Base-by-base conservation (phyloP, 2,888 invertebrate genomes). In the Timema cristinae region DNA sequence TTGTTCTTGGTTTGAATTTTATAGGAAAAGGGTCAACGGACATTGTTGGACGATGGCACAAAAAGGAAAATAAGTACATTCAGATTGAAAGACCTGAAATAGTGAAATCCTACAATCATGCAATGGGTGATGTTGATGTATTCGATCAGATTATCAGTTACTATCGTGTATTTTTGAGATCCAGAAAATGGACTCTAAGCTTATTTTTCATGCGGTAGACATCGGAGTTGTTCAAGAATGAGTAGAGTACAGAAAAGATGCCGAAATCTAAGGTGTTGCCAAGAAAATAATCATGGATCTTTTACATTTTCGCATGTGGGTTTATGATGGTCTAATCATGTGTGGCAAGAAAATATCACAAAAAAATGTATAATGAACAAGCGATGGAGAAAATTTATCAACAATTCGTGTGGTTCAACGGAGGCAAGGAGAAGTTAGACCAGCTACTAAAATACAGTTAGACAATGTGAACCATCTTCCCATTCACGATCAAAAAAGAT, bases 21-120 rank as follows among this genome's bases (percentile, higher is more conserved):
- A 48, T 49, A 10, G 67, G 67, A 8, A 67, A 9, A 2, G 67
- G 49, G 9, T 49, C 11, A 8, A 48, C n/a, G 16, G 67, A 48
- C 49, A 48, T 49, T 11, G 67, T 56, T 59, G 48, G 73, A 73
- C n/a, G 73, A 69, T n/a, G 74, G 74, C 11, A 75, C 75, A 50
- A 72, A 68, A 72, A 73, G 47, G 69, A 72, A 11, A 75, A 76
- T 56, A 67, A 75, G 59, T 77, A 77, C 72, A 73, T 76, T 47
- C 69, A 76, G 32, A 73, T 79, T 10, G 72, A 68, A 59, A 63
- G 76, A 54, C 78, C 78, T 51, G 75, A 76, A 71, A 71, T 77
- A 68, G 74, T 79, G n/a, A 70, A 71, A 70, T 56, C 72, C 11
- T 79, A 79, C 68, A 79, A 79, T 73, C 72, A 74, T 72, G 71